A percentile compares a stretch with the other conserved stretches of the same genome.
Evolutionary conservation across 2,797 vertebrate species (phyloP).

Genomic region (Decapterus maruadsi): DNA sequence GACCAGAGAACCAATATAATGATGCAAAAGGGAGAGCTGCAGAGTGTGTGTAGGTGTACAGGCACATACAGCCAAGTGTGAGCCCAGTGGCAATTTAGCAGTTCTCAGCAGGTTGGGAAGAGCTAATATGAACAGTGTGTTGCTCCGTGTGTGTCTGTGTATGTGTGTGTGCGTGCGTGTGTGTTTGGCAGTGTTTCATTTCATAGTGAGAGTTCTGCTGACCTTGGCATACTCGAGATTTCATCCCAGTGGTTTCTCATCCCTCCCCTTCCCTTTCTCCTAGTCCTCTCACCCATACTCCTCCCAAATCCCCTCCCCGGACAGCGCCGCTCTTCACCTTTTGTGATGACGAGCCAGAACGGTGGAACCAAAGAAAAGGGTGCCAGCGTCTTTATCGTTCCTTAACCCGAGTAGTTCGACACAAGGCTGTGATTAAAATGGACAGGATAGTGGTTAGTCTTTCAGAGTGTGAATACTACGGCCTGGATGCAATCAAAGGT

Average conservation of each 20-base stretch:
- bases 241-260: constrained; percentile 62
- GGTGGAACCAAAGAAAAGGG: constrained; percentile 14
- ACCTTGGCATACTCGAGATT: constrained; percentile 75
- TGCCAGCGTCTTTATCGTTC: constrained; percentile 28
- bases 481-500: constrained; percentile 28
- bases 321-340: constrained; percentile 31
- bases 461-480: constrained; percentile 14
- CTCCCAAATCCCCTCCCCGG: constrained; percentile 48
- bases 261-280: constrained; percentile 48
- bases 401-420: constrained; percentile 41
- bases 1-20: constrained; percentile 19
- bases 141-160: constrained; percentile 15
- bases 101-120: constrained; percentile 71
- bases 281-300: constrained; percentile 32
- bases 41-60: constrained; percentile 19
- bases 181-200: constrained; percentile 59
- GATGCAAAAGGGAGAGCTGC: constrained; percentile 16
- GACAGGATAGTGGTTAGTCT: constrained; percentile 10
- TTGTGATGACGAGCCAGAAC: constrained; percentile 37
- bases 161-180: constrained; percentile 12
- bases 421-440: constrained; percentile 50
- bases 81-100: constrained; percentile 63
- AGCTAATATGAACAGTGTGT: constrained; percentile 51
- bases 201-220: constrained; percentile 72
- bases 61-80: constrained; percentile 32